These are phyloP conservation scores for Muntiacus muntjak DNA, from an alignment of 2,113 vertebrate species.

Conservation along the genomic window DNA sequence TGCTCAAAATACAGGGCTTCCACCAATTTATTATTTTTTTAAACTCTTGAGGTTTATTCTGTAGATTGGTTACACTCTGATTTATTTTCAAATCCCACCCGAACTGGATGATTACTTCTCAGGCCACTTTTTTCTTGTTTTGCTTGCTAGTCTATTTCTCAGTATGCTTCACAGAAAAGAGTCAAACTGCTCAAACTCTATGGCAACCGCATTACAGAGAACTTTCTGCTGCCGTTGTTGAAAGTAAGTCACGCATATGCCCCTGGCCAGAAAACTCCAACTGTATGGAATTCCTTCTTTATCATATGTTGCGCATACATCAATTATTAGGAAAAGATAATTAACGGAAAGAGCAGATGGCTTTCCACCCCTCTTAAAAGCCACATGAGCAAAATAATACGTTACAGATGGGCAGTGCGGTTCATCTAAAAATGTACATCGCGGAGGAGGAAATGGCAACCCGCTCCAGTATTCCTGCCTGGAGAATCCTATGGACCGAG, in stretches of 20 bases:
- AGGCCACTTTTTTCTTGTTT: not conserved
- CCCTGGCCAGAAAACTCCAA: not conserved
- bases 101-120: not conserved
- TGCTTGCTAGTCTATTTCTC: not conserved
- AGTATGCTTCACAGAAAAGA: not conserved
- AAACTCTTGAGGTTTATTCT: too few species aligned
- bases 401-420: too few species aligned
- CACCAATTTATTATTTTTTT: not conserved
- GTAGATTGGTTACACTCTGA: fast-evolving
- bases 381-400: not conserved
- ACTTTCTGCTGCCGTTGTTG: not conserved
- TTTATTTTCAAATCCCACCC: not conserved
- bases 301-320: not conserved
- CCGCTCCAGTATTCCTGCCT: not conserved
- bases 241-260: fast-evolving
- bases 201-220: fast-evolving
- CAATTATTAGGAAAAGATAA: not conserved
- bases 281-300: not conserved
- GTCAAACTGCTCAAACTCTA: fast-evolving
- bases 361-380: not conserved
- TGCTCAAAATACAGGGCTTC: not conserved
- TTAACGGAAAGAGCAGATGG: not conserved
- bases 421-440: not conserved
- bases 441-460: not conserved
- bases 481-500: not conserved